Conservation (phyloP, 2,797 vertebrate species). For the Notoglanidium macrostoma region DNA sequence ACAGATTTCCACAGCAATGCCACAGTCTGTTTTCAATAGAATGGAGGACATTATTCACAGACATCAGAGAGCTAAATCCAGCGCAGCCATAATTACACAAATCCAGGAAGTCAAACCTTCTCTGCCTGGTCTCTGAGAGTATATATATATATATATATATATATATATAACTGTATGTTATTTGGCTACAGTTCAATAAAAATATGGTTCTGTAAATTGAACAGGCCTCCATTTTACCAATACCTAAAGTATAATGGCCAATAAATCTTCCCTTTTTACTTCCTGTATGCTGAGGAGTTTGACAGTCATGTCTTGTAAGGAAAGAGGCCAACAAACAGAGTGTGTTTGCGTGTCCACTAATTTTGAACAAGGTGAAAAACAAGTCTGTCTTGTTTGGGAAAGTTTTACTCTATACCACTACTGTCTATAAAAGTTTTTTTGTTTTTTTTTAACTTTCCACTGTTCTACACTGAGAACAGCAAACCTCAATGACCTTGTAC, state of each 20-base stretch:
- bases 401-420: constrained; percentile 31
- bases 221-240: constrained; percentile 36
- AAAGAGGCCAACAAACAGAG: constrained; percentile 10
- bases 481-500: neutral
- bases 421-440: constrained; percentile 42
- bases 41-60: constrained; percentile 48
- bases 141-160: neutral
- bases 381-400: constrained; percentile 37
- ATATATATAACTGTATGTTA: constrained; percentile 41
- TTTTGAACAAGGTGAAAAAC: constrained; percentile 33
- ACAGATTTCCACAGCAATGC: constrained; percentile 49
- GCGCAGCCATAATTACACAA: constrained; percentile 31
- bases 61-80: constrained; percentile 49
- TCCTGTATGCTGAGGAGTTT: constrained; percentile 34
- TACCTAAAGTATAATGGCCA: constrained; percentile 24
- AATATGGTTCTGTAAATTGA: constrained; percentile 44
- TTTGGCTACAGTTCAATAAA: constrained; percentile 45
- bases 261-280: constrained; percentile 34
- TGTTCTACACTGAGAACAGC: neutral
- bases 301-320: constrained; percentile 20
- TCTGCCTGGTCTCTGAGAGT: constrained; percentile 28
- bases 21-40: constrained; percentile 51
- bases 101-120: constrained; percentile 47
- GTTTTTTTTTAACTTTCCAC: constrained; percentile 42
- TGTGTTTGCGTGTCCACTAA: constrained; percentile 21